Evolutionary conservation across 1,140 invertebrate species (phyloP).

Genomic region (Zelostemma sp.): DNA sequence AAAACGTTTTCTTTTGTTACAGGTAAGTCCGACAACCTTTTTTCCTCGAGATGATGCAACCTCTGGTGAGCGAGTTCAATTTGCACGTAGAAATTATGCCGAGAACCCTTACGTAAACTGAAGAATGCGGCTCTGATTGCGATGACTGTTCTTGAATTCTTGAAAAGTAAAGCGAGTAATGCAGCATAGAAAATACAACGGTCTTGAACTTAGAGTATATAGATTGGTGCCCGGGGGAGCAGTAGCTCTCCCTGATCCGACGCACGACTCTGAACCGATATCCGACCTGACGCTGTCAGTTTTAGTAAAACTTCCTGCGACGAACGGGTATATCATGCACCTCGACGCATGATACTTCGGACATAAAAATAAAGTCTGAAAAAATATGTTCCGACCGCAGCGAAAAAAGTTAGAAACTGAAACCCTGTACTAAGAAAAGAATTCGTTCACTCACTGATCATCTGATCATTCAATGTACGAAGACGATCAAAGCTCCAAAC

Average conservation of each 20-base stretch:
- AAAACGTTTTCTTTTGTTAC: too few species aligned
- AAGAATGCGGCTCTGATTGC: conserved; percentile 5
- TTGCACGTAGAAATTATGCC: neutral
- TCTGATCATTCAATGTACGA: too few species aligned
- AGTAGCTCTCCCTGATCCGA: conserved; percentile 7
- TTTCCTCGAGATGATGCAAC: too few species aligned
- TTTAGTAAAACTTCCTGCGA: conserved; percentile 41
- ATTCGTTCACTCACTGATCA: too few species aligned
- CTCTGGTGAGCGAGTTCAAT: neutral
- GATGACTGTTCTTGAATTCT: neutral
- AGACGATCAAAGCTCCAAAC: too few species aligned
- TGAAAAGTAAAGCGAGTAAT: neutral
- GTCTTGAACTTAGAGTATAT: conserved; percentile 22
- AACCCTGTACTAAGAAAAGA: too few species aligned
- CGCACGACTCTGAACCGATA: conserved; percentile 24
- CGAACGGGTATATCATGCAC: conserved; percentile 16
- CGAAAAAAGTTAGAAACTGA: conserved; percentile 18
- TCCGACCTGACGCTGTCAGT: conserved; percentile 48
- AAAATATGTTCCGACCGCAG: neutral
- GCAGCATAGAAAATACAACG: conserved; percentile 12
- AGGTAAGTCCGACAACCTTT: too few species aligned
- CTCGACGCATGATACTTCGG: conserved; percentile 11
- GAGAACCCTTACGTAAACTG: neutral
- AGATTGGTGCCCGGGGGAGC: conserved; percentile 31
- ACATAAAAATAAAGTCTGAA: conserved; percentile 7